Evolutionary conservation across 2,113 vertebrate species (phyloP).

Genomic region (Taurulus bubalis): DNA sequence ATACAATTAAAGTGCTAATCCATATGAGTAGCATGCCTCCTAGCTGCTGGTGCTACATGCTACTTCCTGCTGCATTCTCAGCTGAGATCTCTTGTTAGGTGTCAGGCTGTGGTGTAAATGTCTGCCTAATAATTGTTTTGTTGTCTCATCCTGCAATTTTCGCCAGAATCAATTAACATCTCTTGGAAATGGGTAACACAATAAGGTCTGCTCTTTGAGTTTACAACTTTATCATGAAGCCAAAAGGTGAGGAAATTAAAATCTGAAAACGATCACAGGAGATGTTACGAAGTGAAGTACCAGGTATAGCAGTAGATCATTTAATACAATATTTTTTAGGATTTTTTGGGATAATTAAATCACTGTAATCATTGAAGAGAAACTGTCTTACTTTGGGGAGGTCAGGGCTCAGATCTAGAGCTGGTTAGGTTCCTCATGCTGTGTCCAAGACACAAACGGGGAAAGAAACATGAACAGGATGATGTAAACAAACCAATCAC

Average conservation of each 20-base stretch:
- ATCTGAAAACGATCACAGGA: constrained; percentile 18
- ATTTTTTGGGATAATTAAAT: not conserved
- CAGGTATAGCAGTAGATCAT: not conserved
- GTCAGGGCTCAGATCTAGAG: constrained; percentile 2
- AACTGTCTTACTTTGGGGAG: not conserved
- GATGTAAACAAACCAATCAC: too few species aligned
- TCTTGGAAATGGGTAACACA: constrained; percentile 11
- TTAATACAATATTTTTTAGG: not conserved
- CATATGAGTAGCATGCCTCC: not conserved
- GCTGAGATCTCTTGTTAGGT: not conserved
- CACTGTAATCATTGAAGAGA: not conserved
- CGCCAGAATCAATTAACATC: constrained; percentile 44
- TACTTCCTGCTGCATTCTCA: not conserved
- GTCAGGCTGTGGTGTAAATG: not conserved
- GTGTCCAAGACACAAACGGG: not conserved
- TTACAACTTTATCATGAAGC: constrained; percentile 12
- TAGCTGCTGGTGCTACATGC: not conserved
- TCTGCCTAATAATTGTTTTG: constrained; percentile 16
- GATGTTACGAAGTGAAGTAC: not conserved
- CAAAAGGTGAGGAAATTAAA: not conserved
- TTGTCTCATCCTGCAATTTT: constrained; percentile 19
- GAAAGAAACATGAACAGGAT: too few species aligned
- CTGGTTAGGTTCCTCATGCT: not conserved
- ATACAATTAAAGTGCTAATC: not conserved
- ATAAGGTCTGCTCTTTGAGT: constrained; percentile 7